phyloP scores from a whole-genome alignment of 1,140 invertebrate species.

The Megalopta genalis region DNA sequence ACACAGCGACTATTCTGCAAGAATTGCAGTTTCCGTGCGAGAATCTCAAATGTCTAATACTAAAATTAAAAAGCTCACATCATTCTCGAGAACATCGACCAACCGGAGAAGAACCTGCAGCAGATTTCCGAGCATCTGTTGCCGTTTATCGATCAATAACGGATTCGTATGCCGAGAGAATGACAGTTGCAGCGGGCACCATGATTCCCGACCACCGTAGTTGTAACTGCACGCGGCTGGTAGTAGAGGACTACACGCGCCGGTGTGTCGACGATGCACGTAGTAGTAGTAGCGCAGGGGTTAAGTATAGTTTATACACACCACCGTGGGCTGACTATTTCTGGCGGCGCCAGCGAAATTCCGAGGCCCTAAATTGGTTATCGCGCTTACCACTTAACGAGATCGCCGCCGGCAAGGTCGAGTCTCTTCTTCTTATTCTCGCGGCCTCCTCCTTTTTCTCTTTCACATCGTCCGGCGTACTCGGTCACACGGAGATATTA shows the following conservation, averaged over 20 bases:
- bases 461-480: constrained; percentile 39
- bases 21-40: no score
- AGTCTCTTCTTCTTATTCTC: constrained; percentile 54
- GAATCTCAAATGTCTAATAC: no score
- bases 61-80: no score
- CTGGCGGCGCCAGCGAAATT: constrained; percentile 75
- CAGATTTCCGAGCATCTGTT: no score
- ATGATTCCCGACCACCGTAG: background rate
- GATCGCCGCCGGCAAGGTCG: constrained; percentile 71
- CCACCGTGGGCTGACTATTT: constrained; percentile 71
- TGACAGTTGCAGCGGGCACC: background rate
- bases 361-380: constrained; percentile 78
- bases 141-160: background rate
- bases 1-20: no score
- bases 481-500: constrained; percentile 30
- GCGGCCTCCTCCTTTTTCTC: constrained; percentile 41
- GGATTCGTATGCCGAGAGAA: background rate
- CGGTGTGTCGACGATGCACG: constrained; percentile 27
- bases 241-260: background rate
- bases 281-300: constrained; percentile 44
- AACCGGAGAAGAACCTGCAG: no score
- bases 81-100: no score
- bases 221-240: background rate
- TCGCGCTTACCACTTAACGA: constrained; percentile 71
- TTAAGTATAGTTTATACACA: constrained; percentile 67